Evolutionary conservation across 2,888 invertebrate genomes (phyloP), one percentile per base, ranked within the genome.

Genomic region (Entomobrya proxima): DNA sequence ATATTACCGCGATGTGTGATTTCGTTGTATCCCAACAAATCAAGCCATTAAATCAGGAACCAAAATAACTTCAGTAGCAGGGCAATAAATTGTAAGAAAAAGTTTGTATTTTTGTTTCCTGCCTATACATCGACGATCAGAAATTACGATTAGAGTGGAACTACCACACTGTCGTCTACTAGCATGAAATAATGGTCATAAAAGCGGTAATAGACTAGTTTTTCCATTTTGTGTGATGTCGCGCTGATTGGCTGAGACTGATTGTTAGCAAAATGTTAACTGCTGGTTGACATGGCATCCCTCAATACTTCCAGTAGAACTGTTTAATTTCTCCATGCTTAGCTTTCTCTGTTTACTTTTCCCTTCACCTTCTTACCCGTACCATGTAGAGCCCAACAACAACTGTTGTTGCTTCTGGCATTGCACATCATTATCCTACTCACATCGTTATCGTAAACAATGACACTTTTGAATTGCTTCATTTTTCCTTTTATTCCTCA

Each of bases 231-330:
- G 24, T 64, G 27, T 78, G 69, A 83, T 76, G 74, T 69, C 30
- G 67, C 61, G 85, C 44, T 80, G 81, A 86, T 85, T 81, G 88
- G 85, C 55, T 80, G 83, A n/a, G n/a, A 79, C 72, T 78, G 83
- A 58, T 58, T 76, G 55, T 58, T 37, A 55, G 52, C 27, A 37
- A 40, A 58, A 37, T 82, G 84, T 78, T 87, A 88, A 88, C 88
- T 88, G 87, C 88, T 40, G 32, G 77, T 77, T 88, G 88, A 83
- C 88, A 88, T 87, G 88, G 79, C 85, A 88, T 83, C 61, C 30
- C 44, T 35, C 61, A 64, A 64, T 64, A 69, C 44, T 69, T 69
- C 6, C 18, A 69, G 69, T 67, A 21, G 24, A 40, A 69, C 15
- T 24, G 15, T 44, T 69, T 18, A 64, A 64, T 44, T 69, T 67